These are phyloP conservation scores for Eristalis pertinax DNA, from an alignment of 2,888 invertebrate species.

Conservation along the genomic window DNA sequence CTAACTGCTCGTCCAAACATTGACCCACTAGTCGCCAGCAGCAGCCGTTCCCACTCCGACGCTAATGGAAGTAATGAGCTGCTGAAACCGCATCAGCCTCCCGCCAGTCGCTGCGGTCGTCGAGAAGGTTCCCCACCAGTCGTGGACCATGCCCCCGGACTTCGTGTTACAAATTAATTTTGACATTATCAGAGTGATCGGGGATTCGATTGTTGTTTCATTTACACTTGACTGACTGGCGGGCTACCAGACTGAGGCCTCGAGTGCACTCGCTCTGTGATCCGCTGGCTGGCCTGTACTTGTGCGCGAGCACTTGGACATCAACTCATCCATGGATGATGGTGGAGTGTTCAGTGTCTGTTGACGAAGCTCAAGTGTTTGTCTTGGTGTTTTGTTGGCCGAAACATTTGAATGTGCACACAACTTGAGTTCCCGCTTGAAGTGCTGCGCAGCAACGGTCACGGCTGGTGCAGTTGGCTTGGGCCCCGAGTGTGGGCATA, in stretches of 20 bases:
- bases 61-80: slow-evolving; percentile 71
- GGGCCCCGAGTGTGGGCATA: slow-evolving; percentile 41
- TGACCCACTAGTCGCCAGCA: slow-evolving; percentile 13
- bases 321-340: slow-evolving; percentile 54
- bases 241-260: slow-evolving; percentile 36
- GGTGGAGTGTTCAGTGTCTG: slow-evolving; percentile 23
- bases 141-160: slow-evolving; percentile 4
- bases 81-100: slow-evolving; percentile 39
- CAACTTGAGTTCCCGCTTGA: slow-evolving; percentile 50
- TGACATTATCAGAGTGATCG: slow-evolving; percentile 69
- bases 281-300: slow-evolving; percentile 45
- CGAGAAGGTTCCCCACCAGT: no score
- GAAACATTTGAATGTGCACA: slow-evolving; percentile 45
- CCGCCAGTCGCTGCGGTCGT: background rate
- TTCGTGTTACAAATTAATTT: slow-evolving; percentile 70
- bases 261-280: slow-evolving; percentile 47
- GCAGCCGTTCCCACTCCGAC: slow-evolving; percentile 31
- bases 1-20: slow-evolving; percentile 63
- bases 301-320: slow-evolving; percentile 46
- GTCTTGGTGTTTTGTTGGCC: slow-evolving; percentile 41
- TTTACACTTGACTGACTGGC: slow-evolving; percentile 60
- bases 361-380: slow-evolving; percentile 69
- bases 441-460: slow-evolving; percentile 11
- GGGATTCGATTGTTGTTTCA: slow-evolving; percentile 60
- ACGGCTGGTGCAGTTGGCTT: background rate